These are phyloP conservation scores for Paradisaea rubra DNA, from an alignment of 2,113 vertebrate species.

Conservation along the genomic window DNA sequence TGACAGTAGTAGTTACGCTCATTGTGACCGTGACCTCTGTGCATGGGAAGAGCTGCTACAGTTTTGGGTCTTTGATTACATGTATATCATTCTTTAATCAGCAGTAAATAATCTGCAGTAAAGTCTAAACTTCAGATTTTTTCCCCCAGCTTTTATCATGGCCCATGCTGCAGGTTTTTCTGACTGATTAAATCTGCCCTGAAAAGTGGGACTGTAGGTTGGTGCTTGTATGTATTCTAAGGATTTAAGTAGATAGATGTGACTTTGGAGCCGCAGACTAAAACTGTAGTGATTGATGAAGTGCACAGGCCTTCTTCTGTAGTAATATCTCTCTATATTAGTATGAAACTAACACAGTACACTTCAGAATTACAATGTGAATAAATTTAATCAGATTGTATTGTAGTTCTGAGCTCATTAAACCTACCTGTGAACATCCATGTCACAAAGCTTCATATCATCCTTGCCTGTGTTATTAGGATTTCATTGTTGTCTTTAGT, in stretches of 20 bases:
- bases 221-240: background rate
- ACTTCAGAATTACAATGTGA: background rate
- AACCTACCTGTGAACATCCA: background rate
- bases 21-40: background rate
- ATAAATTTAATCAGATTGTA: background rate
- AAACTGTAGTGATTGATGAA: background rate
- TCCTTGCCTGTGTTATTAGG: accelerated
- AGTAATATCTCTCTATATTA: background rate
- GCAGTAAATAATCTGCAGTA: background rate
- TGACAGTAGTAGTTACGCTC: background rate
- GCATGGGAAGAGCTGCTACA: background rate
- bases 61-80: background rate
- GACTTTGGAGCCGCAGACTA: background rate
- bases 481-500: background rate
- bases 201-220: background rate
- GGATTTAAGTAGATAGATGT: background rate
- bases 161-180: background rate
- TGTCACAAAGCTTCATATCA: background rate
- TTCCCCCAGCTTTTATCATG: background rate
- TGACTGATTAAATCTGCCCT: background rate
- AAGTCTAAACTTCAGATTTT: background rate
- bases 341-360: background rate
- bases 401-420: background rate
- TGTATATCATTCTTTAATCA: background rate
- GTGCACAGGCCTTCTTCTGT: background rate